phyloP scores from a whole-genome alignment of 2,888 invertebrate species.

The Imbricaverruca yamaguchii region DNA sequence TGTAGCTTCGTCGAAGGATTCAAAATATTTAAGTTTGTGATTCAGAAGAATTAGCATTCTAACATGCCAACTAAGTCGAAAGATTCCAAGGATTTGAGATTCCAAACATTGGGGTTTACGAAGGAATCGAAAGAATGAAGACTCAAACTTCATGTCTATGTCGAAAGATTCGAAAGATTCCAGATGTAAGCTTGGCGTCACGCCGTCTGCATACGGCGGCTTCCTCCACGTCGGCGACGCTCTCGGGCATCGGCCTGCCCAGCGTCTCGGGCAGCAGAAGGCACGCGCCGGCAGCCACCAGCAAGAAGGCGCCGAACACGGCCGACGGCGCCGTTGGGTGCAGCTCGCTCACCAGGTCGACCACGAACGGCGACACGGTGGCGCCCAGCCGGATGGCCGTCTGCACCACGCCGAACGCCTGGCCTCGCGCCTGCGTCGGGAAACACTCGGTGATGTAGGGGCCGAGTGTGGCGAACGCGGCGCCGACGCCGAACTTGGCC shows the following conservation, averaged over 20 bases:
- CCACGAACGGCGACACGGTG: conserved; percentile 44
- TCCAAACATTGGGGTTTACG: no score
- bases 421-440: conserved; percentile 43
- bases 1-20: no score
- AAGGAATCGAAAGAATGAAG: no score
- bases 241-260: conserved; percentile 2
- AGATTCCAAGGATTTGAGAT: no score
- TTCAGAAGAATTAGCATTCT: no score
- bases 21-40: no score
- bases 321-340: background rate
- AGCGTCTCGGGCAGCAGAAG: conserved; percentile 2
- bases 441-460: conserved; percentile 39
- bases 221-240: conserved; percentile 1
- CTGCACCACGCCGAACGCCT: conserved; percentile 33
- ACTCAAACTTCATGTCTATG: no score
- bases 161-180: no score
- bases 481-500: conserved; percentile 43
- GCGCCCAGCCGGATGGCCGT: conserved; percentile 44
- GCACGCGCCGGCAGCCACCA: background rate
- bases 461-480: conserved; percentile 45
- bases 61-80: no score
- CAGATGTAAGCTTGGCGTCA: no score
- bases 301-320: background rate
- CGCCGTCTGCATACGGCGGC: background rate
- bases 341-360: conserved; percentile 33